Conservation (phyloP, 2,888 invertebrate genomes). For the Andrena chrysosceles region DNA sequence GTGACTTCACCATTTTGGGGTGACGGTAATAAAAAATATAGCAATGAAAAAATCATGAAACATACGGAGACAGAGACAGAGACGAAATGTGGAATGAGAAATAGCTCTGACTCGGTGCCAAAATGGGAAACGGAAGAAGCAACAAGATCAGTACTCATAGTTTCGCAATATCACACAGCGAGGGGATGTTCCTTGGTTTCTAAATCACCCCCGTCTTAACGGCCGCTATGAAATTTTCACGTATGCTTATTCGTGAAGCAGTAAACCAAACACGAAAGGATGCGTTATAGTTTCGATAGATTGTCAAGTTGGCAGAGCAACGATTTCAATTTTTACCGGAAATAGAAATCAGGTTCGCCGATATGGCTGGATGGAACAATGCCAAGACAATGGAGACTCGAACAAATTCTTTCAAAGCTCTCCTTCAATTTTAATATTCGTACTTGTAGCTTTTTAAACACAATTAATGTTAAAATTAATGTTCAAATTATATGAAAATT, state of each 20-base stretch:
- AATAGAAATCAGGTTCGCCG: slow-evolving; percentile 46
- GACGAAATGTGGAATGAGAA: background rate
- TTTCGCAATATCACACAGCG: slow-evolving; percentile 16
- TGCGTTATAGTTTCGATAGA: slow-evolving; percentile 11
- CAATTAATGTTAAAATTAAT: no score
- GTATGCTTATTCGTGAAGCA: background rate
- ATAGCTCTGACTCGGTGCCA: background rate
- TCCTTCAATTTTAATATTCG: background rate
- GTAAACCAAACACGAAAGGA: background rate
- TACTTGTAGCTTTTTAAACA: background rate
- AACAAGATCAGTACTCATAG: background rate
- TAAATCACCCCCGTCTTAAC: slow-evolving; percentile 15
- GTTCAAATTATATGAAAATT: no score
- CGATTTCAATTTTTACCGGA: slow-evolving; percentile 41
- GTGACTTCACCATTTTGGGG: no score
- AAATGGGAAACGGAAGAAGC: slow-evolving; percentile 3
- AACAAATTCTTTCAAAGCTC: background rate
- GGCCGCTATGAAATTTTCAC: background rate
- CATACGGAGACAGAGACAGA: no score
- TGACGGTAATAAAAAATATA: no score
- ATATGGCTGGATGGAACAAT: slow-evolving; percentile 33
- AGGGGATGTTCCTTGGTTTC: slow-evolving; percentile 1
- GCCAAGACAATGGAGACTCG: slow-evolving; percentile 20
- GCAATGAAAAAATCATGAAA: no score
- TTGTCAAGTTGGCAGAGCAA: slow-evolving; percentile 8